Evolutionary conservation across 2,797 vertebrate genomes (phyloP).

Genomic region (Gallirallus australis): DNA sequence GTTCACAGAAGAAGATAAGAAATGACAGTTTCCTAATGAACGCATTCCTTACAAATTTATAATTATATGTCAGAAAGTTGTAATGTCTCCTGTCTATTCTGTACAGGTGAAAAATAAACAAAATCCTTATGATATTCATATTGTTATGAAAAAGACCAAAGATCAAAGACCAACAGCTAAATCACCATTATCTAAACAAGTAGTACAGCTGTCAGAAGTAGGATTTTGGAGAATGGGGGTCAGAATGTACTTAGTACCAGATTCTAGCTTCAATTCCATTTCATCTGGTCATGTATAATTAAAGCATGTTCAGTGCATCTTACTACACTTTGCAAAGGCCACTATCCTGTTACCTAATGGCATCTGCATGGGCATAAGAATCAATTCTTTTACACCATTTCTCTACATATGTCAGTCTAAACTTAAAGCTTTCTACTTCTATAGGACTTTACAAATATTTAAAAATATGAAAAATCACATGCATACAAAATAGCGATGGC

Average conservation of each 20-base stretch:
- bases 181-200: background rate
- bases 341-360: background rate
- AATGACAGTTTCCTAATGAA: background rate
- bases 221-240: background rate
- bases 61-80: background rate
- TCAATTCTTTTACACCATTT: background rate
- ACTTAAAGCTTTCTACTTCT: background rate
- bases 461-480: background rate
- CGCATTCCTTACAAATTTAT: background rate
- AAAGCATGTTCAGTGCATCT: background rate
- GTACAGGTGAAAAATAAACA: background rate
- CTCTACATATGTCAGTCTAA: background rate
- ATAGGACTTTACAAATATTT: background rate
- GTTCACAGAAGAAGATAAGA: background rate
- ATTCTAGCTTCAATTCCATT: background rate
- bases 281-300: background rate
- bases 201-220: background rate
- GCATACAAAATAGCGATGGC: background rate
- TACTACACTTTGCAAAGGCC: background rate
- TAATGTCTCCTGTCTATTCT: background rate
- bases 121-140: background rate
- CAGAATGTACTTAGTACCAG: background rate
- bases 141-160: background rate
- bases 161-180: background rate
- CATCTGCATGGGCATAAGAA: background rate